These are phyloP conservation scores for Smittia aterrima DNA, from an alignment of 2,888 invertebrate genomes.

Conservation along the genomic window DNA sequence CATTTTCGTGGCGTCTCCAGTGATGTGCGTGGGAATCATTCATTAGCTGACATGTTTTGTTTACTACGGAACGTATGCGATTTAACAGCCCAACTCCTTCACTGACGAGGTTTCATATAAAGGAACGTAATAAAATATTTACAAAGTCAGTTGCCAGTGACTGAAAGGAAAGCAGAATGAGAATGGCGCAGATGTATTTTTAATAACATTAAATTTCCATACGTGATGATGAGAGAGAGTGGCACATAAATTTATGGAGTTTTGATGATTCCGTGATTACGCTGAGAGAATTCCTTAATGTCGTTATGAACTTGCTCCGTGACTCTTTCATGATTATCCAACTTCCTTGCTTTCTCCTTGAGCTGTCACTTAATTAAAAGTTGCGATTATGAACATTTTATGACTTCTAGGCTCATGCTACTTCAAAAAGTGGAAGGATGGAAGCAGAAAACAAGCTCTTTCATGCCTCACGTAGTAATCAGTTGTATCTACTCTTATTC, in stretches of 20 bases:
- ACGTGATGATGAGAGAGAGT: constrained; percentile 25
- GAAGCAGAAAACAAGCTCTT: neutral
- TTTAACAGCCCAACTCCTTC: too few relatives aligned
- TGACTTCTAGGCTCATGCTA: neutral
- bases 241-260: neutral
- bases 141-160: neutral
- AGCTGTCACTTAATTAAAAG: constrained; percentile 30
- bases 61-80: too few relatives aligned
- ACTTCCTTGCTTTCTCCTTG: neutral
- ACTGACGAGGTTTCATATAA: too few relatives aligned
- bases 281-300: neutral
- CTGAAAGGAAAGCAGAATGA: neutral
- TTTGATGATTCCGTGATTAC: neutral
- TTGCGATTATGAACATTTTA: neutral
- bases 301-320: neutral
- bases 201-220: constrained; percentile 40
- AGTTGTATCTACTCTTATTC: neutral
- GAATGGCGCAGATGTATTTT: constrained; percentile 37
- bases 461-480: constrained; percentile 14
- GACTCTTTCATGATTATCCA: neutral
- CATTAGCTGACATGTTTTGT: too few relatives aligned
- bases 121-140: constrained; percentile 5
- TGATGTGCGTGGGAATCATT: too few relatives aligned
- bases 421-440: neutral
- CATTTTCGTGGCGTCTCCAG: neutral